Percentiles rank a stretch among this genome's conserved stretches.
These are phyloP conservation scores for Amiota communis DNA, from an alignment of 2,888 invertebrate species.

Conservation along the genomic window DNA sequence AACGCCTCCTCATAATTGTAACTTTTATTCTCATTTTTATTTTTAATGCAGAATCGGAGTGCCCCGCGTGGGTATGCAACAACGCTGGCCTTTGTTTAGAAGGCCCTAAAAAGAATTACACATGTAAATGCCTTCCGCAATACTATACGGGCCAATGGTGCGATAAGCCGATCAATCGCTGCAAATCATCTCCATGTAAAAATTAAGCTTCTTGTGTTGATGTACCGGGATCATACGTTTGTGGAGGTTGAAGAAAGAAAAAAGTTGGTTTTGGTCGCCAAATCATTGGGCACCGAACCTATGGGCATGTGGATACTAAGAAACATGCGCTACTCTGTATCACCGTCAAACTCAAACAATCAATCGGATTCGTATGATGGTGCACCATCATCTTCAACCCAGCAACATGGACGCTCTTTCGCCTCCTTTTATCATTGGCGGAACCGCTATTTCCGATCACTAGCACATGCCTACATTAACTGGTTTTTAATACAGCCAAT, in stretches of 20 bases:
- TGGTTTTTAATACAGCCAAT: conserved; percentile 46
- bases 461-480: conserved; percentile 26
- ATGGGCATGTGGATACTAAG: conserved; percentile 32
- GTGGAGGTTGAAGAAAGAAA: neutral
- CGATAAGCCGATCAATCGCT: neutral
- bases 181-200: neutral
- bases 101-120: too few relatives aligned
- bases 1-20: too few relatives aligned
- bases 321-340: neutral
- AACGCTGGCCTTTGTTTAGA: too few relatives aligned
- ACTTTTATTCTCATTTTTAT: too few relatives aligned
- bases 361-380: too few relatives aligned
- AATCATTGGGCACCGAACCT: neutral
- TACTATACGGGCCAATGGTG: neutral
- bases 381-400: too few relatives aligned
- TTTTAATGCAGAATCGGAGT: too few relatives aligned
- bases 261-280: neutral
- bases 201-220: neutral
- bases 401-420: too few relatives aligned
- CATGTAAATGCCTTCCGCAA: neutral
- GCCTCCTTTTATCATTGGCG: too few relatives aligned
- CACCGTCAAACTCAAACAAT: too few relatives aligned
- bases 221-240: neutral
- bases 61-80: too few relatives aligned
- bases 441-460: too few relatives aligned